Evolutionary conservation across 2,888 invertebrate genomes (phyloP).

Genomic region (Noctua comes): DNA sequence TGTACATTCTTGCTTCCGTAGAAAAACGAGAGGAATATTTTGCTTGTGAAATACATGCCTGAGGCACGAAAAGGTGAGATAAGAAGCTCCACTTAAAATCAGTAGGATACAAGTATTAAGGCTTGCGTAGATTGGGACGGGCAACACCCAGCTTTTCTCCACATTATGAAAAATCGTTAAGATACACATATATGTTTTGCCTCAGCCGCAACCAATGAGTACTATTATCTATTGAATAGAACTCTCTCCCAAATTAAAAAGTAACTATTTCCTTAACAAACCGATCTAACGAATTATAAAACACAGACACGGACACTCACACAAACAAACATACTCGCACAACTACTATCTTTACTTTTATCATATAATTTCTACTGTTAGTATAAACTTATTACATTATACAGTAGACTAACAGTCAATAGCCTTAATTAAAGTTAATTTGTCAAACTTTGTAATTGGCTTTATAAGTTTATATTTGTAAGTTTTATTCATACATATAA

Average conservation of each 20-base stretch:
- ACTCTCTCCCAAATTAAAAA: background rate
- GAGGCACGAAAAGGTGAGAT: background rate
- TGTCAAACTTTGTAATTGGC: background rate
- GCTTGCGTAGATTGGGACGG: background rate
- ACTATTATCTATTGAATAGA: background rate
- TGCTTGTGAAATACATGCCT: slow-evolving; percentile 47
- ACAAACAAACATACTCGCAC: background rate
- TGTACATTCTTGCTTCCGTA: slow-evolving; percentile 38
- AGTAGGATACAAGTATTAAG: background rate
- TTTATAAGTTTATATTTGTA: background rate
- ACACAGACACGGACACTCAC: background rate
- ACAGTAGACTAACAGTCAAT: background rate
- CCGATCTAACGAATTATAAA: background rate
- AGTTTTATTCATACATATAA: background rate
- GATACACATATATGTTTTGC: background rate
- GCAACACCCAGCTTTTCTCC: background rate
- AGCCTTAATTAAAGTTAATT: background rate
- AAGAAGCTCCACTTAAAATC: slow-evolving; percentile 22
- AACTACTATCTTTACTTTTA: background rate
- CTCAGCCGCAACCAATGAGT: background rate
- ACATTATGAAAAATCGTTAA: background rate
- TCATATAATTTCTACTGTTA: background rate
- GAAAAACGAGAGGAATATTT: slow-evolving; percentile 58
- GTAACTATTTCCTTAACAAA: background rate
- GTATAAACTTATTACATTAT: background rate